Conservation (phyloP, 2,113 vertebrate genomes). For the Etheostoma spectabile region DNA sequence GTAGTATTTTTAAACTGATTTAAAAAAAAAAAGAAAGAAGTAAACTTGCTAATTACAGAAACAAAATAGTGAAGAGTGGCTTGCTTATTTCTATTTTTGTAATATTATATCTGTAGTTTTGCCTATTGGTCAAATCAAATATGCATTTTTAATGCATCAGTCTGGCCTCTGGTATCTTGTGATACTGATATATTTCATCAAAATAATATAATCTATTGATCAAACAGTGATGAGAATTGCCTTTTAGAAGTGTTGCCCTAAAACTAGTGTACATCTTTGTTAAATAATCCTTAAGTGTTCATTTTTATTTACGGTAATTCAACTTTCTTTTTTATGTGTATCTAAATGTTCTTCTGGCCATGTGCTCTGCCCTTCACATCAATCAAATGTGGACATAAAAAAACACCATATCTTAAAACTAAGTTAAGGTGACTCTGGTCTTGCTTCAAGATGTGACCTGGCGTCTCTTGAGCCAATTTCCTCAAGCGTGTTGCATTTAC, state of each 20-base stretch:
- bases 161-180: not conserved
- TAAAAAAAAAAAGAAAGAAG: too few species aligned
- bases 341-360: too few species aligned
- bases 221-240: not conserved
- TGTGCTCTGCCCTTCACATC: not conserved
- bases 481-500: conserved; percentile 5
- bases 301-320: not conserved
- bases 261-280: not conserved
- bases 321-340: not conserved
- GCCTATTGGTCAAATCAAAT: not conserved
- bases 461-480: not conserved
- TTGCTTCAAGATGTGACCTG: too few species aligned
- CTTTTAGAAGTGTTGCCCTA: not conserved
- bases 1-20: too few species aligned
- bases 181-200: not conserved
- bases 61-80: too few species aligned
- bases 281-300: too few species aligned
- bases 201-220: not conserved
- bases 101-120: not conserved
- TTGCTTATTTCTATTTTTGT: too few species aligned
- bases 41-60: not conserved
- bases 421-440: not conserved
- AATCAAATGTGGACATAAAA: not conserved
- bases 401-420: not conserved
- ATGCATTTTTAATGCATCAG: not conserved